phyloP scores from a whole-genome alignment of 2,797 vertebrate species.

The Darevskia nairensis region DNA sequence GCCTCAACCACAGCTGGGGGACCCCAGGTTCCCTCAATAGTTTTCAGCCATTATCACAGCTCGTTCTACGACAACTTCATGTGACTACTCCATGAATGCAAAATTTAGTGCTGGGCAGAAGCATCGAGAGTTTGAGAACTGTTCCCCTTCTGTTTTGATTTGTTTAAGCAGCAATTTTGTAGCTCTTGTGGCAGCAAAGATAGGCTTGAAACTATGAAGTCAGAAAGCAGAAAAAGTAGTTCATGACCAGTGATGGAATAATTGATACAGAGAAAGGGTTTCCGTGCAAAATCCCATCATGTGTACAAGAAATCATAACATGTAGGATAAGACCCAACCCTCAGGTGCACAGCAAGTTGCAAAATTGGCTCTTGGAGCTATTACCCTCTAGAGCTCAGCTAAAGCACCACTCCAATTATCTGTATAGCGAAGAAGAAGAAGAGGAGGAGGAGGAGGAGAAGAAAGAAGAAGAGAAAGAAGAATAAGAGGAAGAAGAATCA shows the following conservation, averaged over 20 bases:
- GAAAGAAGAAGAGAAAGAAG: too few relatives aligned
- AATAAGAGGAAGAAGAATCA: not conserved
- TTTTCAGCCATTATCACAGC: too few relatives aligned
- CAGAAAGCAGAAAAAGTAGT: not conserved
- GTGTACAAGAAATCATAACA: not conserved
- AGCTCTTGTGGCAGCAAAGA: not conserved
- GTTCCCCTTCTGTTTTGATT: not conserved
- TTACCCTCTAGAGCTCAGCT: not conserved
- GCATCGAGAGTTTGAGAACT: not conserved
- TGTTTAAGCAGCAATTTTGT: not conserved
- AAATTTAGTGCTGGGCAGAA: not conserved
- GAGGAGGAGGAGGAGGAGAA: too few relatives aligned
- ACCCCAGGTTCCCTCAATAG: not conserved
- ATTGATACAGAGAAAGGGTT: not conserved
- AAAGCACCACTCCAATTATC: not conserved
- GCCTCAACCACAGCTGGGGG: too few relatives aligned
- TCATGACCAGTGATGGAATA: not conserved
- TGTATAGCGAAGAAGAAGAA: too few relatives aligned
- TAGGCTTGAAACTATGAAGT: not conserved
- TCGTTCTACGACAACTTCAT: too few relatives aligned
- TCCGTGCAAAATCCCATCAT: not conserved
- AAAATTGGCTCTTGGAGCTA: not conserved
- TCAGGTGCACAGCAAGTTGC: not conserved
- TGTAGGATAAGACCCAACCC: not conserved
- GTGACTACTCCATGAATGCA: not conserved